Conservation (phyloP, 1,140 invertebrate genomes). For the Caerostris extrusa region DNA sequence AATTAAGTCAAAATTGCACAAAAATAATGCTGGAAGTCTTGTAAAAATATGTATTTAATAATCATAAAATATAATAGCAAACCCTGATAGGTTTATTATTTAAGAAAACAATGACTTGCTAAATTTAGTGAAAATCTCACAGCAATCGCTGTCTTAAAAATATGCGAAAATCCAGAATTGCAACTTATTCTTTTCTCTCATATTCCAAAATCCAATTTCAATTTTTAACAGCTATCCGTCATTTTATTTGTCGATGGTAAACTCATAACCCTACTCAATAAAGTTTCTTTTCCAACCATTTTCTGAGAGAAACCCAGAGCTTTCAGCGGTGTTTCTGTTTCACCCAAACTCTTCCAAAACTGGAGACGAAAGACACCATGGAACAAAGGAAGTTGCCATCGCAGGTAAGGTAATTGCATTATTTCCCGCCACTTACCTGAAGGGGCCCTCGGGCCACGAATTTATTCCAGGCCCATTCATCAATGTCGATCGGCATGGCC, state of each 20-base stretch:
- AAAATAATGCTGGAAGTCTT: no score
- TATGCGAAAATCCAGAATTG: no score
- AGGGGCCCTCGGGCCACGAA: slow-evolving; percentile 19
- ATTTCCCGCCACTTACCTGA: slow-evolving; percentile 60
- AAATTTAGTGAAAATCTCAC: no score
- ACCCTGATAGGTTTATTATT: no score
- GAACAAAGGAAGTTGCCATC: not conserved
- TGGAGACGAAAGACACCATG: not conserved
- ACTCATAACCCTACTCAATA: not conserved
- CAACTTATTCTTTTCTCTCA: not conserved
- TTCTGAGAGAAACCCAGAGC: not conserved
- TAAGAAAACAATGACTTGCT: no score
- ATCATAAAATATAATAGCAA: no score
- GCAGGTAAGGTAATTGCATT: slow-evolving; percentile 51
- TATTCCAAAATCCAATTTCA: not conserved
- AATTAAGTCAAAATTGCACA: no score
- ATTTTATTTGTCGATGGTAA: not conserved
- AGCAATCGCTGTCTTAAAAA: no score
- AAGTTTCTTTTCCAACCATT: not conserved
- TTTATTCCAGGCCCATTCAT: slow-evolving; percentile 48
- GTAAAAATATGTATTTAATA: no score
- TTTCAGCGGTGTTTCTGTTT: not conserved
- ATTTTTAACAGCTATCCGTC: not conserved
- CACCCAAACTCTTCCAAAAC: not conserved
- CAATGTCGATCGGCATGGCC: slow-evolving; percentile 46